These are phyloP conservation scores for Stratiolaelaps scimitus DNA, from an alignment of 1,140 invertebrate species.

Conservation along the genomic window DNA sequence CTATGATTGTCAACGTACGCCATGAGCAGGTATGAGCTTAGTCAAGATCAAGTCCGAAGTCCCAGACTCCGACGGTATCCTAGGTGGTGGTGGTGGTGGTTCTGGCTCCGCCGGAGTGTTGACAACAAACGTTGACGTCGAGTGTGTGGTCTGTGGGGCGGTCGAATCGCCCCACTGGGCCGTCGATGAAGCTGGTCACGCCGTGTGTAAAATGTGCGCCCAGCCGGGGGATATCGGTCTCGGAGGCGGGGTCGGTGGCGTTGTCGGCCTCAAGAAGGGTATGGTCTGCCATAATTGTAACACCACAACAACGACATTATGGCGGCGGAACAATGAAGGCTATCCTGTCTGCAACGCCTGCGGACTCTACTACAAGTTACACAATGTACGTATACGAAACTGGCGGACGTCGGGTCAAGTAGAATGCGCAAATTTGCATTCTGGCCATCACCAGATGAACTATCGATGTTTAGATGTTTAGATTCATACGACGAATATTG, in stretches of 20 bases:
- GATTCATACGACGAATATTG: too few relatives aligned
- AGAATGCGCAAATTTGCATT: too few relatives aligned
- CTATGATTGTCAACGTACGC: too few relatives aligned
- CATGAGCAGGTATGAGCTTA: too few relatives aligned
- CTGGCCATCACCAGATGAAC: too few relatives aligned
- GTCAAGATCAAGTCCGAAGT: too few relatives aligned
- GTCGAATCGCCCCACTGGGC: background rate
- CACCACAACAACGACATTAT: conserved; percentile 85
- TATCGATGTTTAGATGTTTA: too few relatives aligned
- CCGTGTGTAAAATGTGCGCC: conserved; percentile 14
- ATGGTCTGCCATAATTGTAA: conserved; percentile 82
- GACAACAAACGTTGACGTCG: background rate
- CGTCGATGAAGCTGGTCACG: conserved; percentile 8
- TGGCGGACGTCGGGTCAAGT: too few relatives aligned
- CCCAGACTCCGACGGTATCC: too few relatives aligned
- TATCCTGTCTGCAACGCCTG: conserved; percentile 95
- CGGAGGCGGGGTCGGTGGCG: too few relatives aligned
- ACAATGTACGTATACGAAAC: conserved; percentile 67
- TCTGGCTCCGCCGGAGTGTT: too few relatives aligned
- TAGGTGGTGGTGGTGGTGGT: too few relatives aligned
- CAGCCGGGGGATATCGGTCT: background rate
- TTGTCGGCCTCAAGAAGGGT: conserved; percentile 46
- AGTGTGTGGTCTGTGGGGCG: conserved; percentile 14
- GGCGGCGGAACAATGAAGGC: conserved; percentile 85
- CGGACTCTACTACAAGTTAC: conserved; percentile 91